Evolutionary conservation across 1,140 invertebrate genomes (phyloP).

Genomic region (Lordiphosa stackelbergi): DNA sequence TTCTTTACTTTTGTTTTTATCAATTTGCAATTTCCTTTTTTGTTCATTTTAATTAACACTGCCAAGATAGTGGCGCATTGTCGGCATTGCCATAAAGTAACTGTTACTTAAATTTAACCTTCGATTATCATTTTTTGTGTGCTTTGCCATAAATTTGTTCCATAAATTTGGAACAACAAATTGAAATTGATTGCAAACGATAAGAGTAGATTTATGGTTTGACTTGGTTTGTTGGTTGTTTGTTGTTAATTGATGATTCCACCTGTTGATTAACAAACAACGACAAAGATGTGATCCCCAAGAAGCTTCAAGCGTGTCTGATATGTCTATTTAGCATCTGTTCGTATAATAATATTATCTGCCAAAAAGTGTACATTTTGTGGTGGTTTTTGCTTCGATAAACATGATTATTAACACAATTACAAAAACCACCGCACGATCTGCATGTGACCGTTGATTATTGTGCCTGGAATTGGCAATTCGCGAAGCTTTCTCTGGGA

Average conservation of each 20-base stretch:
- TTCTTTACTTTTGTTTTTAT: slow-evolving; percentile 30
- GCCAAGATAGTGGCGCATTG: slow-evolving; percentile 48
- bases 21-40: slow-evolving; percentile 71
- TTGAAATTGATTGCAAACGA: slow-evolving; percentile 63
- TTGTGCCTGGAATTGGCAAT: slow-evolving; percentile 48
- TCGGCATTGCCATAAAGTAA: slow-evolving; percentile 22
- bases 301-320: slow-evolving; percentile 16
- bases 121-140: slow-evolving; percentile 50
- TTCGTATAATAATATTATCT: too few species aligned
- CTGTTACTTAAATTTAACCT: slow-evolving; percentile 50
- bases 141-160: slow-evolving; percentile 58
- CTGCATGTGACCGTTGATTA: slow-evolving; percentile 10
- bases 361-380: slow-evolving; percentile 1
- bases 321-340: slow-evolving; percentile 20
- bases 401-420: slow-evolving; percentile 28
- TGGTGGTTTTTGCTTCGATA: slow-evolving; percentile 32
- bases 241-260: slow-evolving; percentile 49
- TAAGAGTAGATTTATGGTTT: slow-evolving; percentile 58
- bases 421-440: slow-evolving; percentile 11
- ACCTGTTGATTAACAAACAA: slow-evolving; percentile 5
- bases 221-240: slow-evolving; percentile 26
- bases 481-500: slow-evolving; percentile 40
- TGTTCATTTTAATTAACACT: slow-evolving; percentile 68
- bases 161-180: slow-evolving; percentile 35
- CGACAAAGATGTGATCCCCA: too few species aligned